Percentiles rank a stretch among this genome's conserved stretches.
Conservation (phyloP, 2,888 invertebrate species). For the Anagyrus pseudococci region DNA sequence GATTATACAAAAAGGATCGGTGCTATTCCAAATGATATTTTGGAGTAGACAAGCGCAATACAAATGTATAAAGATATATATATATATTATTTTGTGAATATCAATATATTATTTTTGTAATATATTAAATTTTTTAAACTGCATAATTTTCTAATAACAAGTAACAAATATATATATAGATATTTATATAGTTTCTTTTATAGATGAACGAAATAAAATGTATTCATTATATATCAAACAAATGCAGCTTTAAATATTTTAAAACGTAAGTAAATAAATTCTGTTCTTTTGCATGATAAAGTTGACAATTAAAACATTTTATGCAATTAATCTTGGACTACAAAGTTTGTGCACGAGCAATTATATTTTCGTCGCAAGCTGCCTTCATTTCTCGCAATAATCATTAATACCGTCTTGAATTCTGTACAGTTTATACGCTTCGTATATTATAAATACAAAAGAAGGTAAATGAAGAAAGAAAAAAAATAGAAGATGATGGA, state of each 20-base stretch:
- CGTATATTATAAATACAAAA: conserved; percentile 19
- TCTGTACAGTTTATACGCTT: conserved; percentile 19
- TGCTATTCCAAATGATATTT: too few relatives aligned
- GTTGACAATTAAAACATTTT: too few relatives aligned
- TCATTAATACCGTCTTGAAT: background rate
- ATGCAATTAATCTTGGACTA: too few relatives aligned
- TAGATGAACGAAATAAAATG: conserved; percentile 22
- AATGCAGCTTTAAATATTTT: conserved; percentile 46
- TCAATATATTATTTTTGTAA: conserved; percentile 29
- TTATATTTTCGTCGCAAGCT: too few relatives aligned
- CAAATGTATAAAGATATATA: conserved; percentile 11
- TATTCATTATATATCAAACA: conserved; percentile 37
- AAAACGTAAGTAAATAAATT: too few relatives aligned
- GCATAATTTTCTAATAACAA: conserved; percentile 41
- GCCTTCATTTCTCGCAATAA: too few relatives aligned
- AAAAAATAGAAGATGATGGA: conserved; percentile 4
- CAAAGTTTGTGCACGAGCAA: too few relatives aligned
- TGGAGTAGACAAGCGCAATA: too few relatives aligned
- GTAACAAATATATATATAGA: conserved; percentile 41
- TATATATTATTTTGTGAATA: conserved; percentile 35
- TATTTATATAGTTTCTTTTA: conserved; percentile 20
- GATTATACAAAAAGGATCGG: conserved; percentile 30
- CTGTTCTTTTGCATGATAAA: too few relatives aligned
- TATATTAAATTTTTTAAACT: conserved; percentile 30
- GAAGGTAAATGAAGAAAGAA: too few relatives aligned